Percentiles rank a stretch among this genome's conserved stretches.
phyloP scores from a whole-genome alignment of 2,797 vertebrate species.

The Xenopus petersii region DNA sequence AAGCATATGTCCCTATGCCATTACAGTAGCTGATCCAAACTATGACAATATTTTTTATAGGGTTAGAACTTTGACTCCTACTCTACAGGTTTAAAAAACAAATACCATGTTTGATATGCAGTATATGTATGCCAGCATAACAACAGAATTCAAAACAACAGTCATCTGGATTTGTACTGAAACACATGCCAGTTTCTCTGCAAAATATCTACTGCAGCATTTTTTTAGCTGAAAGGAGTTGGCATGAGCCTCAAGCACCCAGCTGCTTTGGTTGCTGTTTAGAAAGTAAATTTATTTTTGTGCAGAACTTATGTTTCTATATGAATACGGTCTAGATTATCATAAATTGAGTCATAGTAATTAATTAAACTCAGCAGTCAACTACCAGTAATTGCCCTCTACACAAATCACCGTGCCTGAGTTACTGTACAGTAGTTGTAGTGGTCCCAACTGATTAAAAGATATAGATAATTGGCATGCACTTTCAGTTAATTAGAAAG shows the following conservation, averaged over 20 bases:
- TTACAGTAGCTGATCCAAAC: too few relatives aligned
- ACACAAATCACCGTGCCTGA: conserved; percentile 65
- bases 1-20: too few relatives aligned
- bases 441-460: conserved; percentile 56
- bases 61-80: too few relatives aligned
- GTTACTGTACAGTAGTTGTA: conserved; percentile 39
- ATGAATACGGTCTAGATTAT: conserved; percentile 61
- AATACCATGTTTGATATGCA: conserved; percentile 38
- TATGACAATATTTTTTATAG: too few relatives aligned
- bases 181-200: conserved; percentile 44
- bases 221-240: conserved; percentile 50
- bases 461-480: conserved; percentile 56
- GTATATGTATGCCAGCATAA: conserved; percentile 28
- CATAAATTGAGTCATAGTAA: conserved; percentile 59
- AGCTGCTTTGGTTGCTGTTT: conserved; percentile 62
- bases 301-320: conserved; percentile 54
- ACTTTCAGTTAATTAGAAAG: conserved; percentile 40
- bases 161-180: conserved; percentile 49
- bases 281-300: conserved; percentile 61
- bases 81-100: background rate
- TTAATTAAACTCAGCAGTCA: conserved; percentile 65
- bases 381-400: conserved; percentile 66
- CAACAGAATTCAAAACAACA: conserved; percentile 51
- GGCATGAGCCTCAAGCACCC: conserved; percentile 54
- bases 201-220: conserved; percentile 50